Percentiles rank a stretch among this genome's conserved stretches.
These are phyloP conservation scores for Microctenopoma lineatum DNA, from an alignment of 2,797 vertebrate species.

Conservation along the genomic window DNA sequence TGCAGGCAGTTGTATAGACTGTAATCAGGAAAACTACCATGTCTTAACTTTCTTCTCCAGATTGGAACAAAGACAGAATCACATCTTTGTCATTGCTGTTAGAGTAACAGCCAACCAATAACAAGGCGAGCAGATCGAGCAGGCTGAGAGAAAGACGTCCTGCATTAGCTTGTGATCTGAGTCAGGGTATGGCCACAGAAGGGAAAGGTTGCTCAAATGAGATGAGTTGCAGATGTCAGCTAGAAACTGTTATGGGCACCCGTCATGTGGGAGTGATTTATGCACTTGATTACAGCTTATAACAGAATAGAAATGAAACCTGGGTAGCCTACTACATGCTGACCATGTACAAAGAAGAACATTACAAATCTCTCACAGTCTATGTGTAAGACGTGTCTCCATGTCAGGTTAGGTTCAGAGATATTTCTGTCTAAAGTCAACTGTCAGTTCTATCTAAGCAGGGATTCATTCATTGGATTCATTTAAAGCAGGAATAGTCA, in stretches of 20 bases:
- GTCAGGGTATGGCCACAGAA: constrained; percentile 18
- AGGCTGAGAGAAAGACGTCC: constrained; percentile 1
- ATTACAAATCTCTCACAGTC: constrained; percentile 9
- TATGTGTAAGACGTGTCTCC: not conserved
- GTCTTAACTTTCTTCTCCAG: not conserved
- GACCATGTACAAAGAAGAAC: constrained; percentile 17
- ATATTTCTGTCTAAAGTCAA: constrained; percentile 10
- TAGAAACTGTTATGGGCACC: not conserved
- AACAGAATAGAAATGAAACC: constrained; percentile 33
- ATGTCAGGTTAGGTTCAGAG: not conserved
- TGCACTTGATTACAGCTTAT: constrained; percentile 42
- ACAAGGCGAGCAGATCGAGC: constrained; percentile 9
- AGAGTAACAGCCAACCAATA: not conserved
- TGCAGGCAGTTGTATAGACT: too few species aligned
- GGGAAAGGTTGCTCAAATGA: constrained; percentile 37
- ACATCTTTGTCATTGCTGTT: constrained; percentile 6
- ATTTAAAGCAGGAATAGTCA: constrained; percentile 9
- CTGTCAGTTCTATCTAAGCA: not conserved
- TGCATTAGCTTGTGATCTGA: constrained; percentile 2
- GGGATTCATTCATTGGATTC: not conserved
- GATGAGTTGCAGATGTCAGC: constrained; percentile 62
- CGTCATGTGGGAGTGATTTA: constrained; percentile 69
- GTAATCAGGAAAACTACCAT: not conserved
- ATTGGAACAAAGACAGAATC: constrained; percentile 14
- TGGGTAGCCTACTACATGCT: constrained; percentile 40